These are phyloP conservation scores for Fragum sueziense DNA, from an alignment of 2,888 invertebrate genomes.

Conservation along the genomic window DNA sequence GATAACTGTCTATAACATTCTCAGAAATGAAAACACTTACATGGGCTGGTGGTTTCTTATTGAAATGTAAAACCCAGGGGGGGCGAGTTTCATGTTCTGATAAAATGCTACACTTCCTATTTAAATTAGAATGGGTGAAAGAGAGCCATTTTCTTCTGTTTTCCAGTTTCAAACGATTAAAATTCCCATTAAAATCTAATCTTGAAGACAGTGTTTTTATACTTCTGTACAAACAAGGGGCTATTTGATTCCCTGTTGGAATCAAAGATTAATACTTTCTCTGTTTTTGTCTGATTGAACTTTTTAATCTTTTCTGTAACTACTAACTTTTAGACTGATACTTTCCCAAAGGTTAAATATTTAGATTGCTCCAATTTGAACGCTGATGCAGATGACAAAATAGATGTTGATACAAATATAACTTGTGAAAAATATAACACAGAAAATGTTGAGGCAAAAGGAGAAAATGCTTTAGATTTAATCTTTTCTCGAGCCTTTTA, in stretches of 20 bases:
- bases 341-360: too few relatives aligned
- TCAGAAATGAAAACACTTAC: background rate
- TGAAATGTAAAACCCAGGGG: conserved; percentile 1
- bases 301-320: too few relatives aligned
- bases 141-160: conserved; percentile 1
- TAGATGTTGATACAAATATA: too few relatives aligned
- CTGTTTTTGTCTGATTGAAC: too few relatives aligned
- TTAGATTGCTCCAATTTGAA: too few relatives aligned
- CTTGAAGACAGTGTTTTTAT: background rate
- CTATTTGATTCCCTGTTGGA: conserved; percentile 1
- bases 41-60: background rate
- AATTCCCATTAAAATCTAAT: conserved; percentile 23
- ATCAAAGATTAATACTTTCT: background rate
- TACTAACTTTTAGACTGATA: too few relatives aligned
- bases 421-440: too few relatives aligned
- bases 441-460: too few relatives aligned
- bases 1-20: background rate
- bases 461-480: too few relatives aligned
- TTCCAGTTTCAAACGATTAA: conserved; percentile 9
- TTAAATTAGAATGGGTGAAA: background rate
- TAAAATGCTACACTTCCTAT: background rate
- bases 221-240: conserved; percentile 3
- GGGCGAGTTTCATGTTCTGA: conserved; percentile 8
- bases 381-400: too few relatives aligned
- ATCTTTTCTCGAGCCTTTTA: too few relatives aligned